These are phyloP conservation scores for Rhinopomastus cyanomelas DNA, from an alignment of 2,113 vertebrate genomes.

Conservation along the genomic window DNA sequence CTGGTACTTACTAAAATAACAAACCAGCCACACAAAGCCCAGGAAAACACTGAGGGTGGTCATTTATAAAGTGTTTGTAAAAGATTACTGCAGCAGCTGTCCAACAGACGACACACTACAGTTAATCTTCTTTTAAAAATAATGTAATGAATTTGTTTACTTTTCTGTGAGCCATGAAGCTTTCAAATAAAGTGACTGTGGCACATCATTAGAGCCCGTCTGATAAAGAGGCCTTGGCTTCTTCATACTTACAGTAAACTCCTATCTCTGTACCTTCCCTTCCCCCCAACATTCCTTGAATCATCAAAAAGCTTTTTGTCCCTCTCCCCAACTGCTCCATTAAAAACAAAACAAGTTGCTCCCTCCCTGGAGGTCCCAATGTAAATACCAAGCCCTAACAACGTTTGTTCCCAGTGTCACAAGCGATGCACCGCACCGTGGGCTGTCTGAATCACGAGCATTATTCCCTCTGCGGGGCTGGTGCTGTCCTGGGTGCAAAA, in stretches of 20 bases:
- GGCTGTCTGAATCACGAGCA: not conserved
- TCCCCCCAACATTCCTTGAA: constrained; percentile 11
- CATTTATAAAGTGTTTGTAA: constrained; percentile 61
- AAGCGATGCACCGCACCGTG: not conserved
- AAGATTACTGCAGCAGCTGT: constrained; percentile 62
- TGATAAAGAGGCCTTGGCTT: constrained; percentile 56
- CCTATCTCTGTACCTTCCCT: not conserved
- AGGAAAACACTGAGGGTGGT: constrained; percentile 49
- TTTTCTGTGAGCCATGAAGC: constrained; percentile 52
- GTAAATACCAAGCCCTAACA: not conserved
- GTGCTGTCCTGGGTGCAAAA: accelerated
- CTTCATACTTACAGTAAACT: constrained; percentile 31
- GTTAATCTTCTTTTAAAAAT: constrained; percentile 68
- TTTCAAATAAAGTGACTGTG: constrained; percentile 64
- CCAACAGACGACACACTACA: constrained; percentile 53
- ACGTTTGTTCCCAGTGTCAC: not conserved
- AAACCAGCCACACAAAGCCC: constrained; percentile 32
- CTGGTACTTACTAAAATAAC: constrained; percentile 46
- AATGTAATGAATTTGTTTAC: constrained; percentile 68
- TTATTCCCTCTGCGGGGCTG: not conserved
- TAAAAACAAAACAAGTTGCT: constrained; percentile 31
- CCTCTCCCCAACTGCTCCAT: not conserved
- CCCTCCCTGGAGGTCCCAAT: not conserved
- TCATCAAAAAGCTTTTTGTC: constrained; percentile 63
- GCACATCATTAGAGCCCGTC: constrained; percentile 45